Conservation (phyloP, 2,888 invertebrate genomes). For the Rhamnusium bicolor region DNA sequence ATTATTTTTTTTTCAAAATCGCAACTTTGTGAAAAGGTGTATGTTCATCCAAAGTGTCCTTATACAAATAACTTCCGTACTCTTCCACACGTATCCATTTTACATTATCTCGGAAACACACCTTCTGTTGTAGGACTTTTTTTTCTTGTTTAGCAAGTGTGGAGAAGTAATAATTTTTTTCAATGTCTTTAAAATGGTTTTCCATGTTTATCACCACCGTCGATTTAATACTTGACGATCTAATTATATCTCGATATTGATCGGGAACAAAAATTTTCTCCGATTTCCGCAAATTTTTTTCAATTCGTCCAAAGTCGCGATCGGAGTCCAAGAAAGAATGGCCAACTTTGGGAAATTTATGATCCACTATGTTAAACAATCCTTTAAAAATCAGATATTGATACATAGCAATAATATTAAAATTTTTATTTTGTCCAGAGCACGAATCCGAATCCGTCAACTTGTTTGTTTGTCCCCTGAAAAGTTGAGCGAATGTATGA, state of each 20-base stretch:
- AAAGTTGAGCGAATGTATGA: conserved; percentile 1
- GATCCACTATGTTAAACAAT: conserved; percentile 29
- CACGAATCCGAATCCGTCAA: conserved; percentile 31
- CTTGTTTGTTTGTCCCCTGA: neutral
- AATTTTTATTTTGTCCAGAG: conserved; percentile 33
- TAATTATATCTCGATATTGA: conserved; percentile 56
- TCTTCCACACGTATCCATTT: conserved; percentile 23
- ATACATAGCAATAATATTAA: conserved; percentile 18
- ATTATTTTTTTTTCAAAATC: conserved; percentile 8
- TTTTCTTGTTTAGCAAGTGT: neutral
- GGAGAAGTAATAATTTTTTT: conserved; percentile 4
- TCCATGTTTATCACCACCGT: no score
- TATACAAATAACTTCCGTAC: conserved; percentile 23
- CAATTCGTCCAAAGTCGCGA: conserved; percentile 56
- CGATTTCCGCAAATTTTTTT: conserved; percentile 47
- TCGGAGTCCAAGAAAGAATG: conserved; percentile 59
- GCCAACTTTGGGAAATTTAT: conserved; percentile 39
- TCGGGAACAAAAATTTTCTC: conserved; percentile 39
- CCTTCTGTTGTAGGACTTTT: conserved; percentile 12
- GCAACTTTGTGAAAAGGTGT: conserved; percentile 16
- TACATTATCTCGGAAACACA: conserved; percentile 10
- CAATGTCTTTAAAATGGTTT: conserved; percentile 19
- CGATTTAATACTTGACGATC: conserved; percentile 1
- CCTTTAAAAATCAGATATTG: conserved; percentile 24
- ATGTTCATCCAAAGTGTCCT: conserved; percentile 19